phyloP scores from a whole-genome alignment of 64 coral and sea anemone species.

The Acropora yongei region DNA sequence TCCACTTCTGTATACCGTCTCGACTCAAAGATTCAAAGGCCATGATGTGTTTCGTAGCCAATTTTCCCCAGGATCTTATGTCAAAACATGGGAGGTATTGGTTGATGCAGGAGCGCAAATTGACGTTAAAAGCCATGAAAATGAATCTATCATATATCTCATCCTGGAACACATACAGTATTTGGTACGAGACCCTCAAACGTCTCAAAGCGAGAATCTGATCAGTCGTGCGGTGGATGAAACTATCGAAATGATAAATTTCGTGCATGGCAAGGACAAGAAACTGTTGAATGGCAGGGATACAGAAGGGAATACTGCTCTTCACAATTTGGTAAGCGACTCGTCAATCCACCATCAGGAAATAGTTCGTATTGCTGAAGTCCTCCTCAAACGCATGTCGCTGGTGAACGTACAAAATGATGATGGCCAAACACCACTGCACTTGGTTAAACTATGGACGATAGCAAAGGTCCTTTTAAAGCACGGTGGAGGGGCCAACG shows the following conservation, averaged over 20 bases:
- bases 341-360: neutral
- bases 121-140: neutral
- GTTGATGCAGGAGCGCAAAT: neutral
- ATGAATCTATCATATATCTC: neutral
- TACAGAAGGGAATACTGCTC: neutral
- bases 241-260: neutral
- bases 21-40: neutral
- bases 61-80: neutral
- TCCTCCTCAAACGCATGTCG: neutral
- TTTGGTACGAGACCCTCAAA: neutral
- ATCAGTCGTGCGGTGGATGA: too few species aligned
- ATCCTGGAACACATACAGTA: neutral
- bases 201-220: neutral
- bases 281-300: neutral
- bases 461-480: constrained; percentile 10
- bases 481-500: neutral
- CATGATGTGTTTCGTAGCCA: neutral
- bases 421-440: neutral
- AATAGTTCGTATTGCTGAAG: neutral
- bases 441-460: neutral
- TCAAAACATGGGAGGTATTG: neutral
- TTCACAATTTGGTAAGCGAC: neutral
- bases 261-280: neutral
- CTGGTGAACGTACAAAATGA: neutral
- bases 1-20: neutral